These are phyloP conservation scores for Melanotaenia parkinsoni DNA, from an alignment of 2,797 vertebrate genomes.

Conservation along the genomic window DNA sequence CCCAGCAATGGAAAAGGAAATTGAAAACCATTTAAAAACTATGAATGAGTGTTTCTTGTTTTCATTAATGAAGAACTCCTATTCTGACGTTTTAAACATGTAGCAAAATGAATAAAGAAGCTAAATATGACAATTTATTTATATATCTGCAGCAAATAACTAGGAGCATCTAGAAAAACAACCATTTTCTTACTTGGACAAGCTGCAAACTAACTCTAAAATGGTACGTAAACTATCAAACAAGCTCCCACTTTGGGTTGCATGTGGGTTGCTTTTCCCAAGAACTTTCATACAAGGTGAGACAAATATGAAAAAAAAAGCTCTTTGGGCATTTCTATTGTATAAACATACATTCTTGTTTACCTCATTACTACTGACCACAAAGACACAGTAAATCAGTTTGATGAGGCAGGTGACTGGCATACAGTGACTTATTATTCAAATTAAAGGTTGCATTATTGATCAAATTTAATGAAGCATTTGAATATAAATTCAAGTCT, in stretches of 20 bases:
- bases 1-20: slow-evolving; percentile 5
- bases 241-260: slow-evolving; percentile 20
- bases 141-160: no score
- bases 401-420: slow-evolving; percentile 24
- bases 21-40: slow-evolving; percentile 12
- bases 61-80: not conserved
- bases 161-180: not conserved
- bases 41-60: not conserved
- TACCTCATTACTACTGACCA: not conserved
- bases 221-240: slow-evolving; percentile 24
- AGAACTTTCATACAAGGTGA: not conserved
- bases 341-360: not conserved
- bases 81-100: not conserved
- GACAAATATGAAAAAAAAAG: slow-evolving; percentile 1
- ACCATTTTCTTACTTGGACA: not conserved
- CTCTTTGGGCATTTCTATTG: not conserved
- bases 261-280: slow-evolving; percentile 5
- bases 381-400: not conserved
- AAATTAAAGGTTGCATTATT: slow-evolving; percentile 25
- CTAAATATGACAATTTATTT: not conserved
- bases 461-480: slow-evolving; percentile 28
- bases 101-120: not conserved
- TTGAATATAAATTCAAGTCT: slow-evolving; percentile 1
- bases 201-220: not conserved
- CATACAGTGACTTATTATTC: slow-evolving; percentile 33